phyloP scores from a whole-genome alignment of 2,113 vertebrate species.

The Neogobius melanostomus region DNA sequence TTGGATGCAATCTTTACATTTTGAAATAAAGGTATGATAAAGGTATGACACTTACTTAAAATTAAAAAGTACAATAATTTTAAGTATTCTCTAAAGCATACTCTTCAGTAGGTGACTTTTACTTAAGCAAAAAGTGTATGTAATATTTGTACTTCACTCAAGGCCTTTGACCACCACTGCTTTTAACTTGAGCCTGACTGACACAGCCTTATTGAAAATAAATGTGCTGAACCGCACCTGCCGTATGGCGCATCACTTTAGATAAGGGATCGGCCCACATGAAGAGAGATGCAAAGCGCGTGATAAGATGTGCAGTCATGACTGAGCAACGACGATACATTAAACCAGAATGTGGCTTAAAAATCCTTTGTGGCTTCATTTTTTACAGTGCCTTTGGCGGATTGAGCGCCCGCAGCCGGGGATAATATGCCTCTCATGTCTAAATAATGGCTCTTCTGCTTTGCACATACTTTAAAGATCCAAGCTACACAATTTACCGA shows the following conservation, averaged over 20 bases:
- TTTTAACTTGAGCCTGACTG: conserved; percentile 51
- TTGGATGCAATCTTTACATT: too few relatives aligned
- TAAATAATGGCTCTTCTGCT: conserved; percentile 50
- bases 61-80: too few relatives aligned
- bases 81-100: too few relatives aligned
- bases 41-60: too few relatives aligned
- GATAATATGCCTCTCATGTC: conserved; percentile 53
- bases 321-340: conserved; percentile 37
- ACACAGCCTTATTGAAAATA: conserved; percentile 48
- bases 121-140: neutral
- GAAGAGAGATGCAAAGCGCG: conserved; percentile 44
- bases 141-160: conserved; percentile 61
- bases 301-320: conserved; percentile 55
- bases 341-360: conserved; percentile 34
- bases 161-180: conserved; percentile 23
- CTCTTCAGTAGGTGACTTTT: too few relatives aligned
- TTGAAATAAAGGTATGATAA: too few relatives aligned
- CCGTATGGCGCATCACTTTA: conserved; percentile 43
- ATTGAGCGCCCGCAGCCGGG: conserved; percentile 41
- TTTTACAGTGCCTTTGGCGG: conserved; percentile 36
- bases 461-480: conserved; percentile 46
- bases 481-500: conserved; percentile 42
- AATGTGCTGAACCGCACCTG: conserved; percentile 45
- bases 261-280: conserved; percentile 38
- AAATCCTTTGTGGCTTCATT: conserved; percentile 44